phyloP scores from a whole-genome alignment of 2,113 vertebrate species.

The Ophthalmolycus amberensis region DNA sequence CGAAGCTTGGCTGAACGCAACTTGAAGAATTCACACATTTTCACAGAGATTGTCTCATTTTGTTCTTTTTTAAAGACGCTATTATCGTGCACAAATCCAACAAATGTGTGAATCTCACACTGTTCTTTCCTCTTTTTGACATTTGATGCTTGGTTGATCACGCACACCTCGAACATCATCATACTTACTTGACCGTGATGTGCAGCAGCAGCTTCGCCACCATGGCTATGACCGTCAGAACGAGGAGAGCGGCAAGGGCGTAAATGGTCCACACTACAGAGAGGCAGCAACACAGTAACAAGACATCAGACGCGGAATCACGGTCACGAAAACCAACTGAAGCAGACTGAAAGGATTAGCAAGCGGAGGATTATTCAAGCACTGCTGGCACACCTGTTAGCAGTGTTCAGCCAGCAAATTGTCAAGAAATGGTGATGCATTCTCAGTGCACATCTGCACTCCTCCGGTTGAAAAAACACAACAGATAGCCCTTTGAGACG shows the following conservation, averaged over 20 bases:
- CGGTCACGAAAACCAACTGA: conserved; percentile 29
- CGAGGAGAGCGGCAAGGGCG: conserved; percentile 91
- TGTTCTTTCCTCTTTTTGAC: conserved; percentile 7
- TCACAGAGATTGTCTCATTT: not conserved
- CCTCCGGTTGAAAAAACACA: conserved; percentile 24
- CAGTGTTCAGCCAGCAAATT: conserved; percentile 41
- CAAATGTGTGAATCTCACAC: not conserved
- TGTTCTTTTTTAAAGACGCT: too few relatives aligned
- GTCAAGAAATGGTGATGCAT: conserved; percentile 53
- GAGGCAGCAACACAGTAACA: conserved; percentile 20
- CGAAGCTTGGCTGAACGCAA: not conserved
- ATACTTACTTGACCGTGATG: conserved; percentile 92
- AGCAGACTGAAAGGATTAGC: conserved; percentile 52
- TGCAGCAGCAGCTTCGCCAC: conserved; percentile 93
- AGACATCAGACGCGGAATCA: conserved; percentile 33
- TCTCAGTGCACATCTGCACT: conserved; percentile 62
- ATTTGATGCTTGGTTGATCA: not conserved
- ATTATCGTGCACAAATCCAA: not conserved
- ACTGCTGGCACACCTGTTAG: conserved; percentile 52
- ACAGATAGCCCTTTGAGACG: conserved; percentile 29
- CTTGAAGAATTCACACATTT: not conserved
- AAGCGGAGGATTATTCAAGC: conserved; percentile 27
- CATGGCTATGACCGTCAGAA: conserved; percentile 91
- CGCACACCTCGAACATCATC: not conserved
- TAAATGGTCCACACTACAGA: conserved; percentile 94